Percentiles rank a stretch among this genome's conserved stretches.
Conservation (phyloP, 2,888 invertebrate genomes). For the Oxyscelio sp. region DNA sequence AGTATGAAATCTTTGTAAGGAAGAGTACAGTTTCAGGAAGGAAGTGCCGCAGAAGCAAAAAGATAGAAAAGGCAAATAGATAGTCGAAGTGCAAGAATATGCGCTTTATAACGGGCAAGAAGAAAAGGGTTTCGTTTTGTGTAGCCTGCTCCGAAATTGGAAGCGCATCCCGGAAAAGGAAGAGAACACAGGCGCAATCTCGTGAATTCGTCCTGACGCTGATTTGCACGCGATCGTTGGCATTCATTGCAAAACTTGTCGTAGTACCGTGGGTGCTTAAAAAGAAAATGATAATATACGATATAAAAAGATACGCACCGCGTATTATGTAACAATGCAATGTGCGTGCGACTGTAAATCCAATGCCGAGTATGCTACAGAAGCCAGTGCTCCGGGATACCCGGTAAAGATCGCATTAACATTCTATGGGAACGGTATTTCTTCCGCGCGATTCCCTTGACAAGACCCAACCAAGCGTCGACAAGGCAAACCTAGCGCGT, state of each 20-base stretch:
- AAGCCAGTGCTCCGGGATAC: slow-evolving; percentile 72
- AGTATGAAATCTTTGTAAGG: too few species aligned
- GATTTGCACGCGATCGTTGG: slow-evolving; percentile 56
- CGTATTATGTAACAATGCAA: slow-evolving; percentile 84
- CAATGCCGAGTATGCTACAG: slow-evolving; percentile 64
- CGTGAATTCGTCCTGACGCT: slow-evolving; percentile 46
- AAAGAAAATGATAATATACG: slow-evolving; percentile 49
- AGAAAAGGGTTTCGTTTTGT: too few species aligned
- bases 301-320: slow-evolving; percentile 54
- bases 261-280: slow-evolving; percentile 8
- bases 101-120: too few species aligned
- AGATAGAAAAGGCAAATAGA: too few species aligned
- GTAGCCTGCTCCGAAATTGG: too few species aligned
- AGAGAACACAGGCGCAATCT: slow-evolving; percentile 29
- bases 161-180: slow-evolving; percentile 65
- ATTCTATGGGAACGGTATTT: slow-evolving; percentile 88
- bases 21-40: too few species aligned
- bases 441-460: slow-evolving; percentile 82
- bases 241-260: slow-evolving; percentile 47
- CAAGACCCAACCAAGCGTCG: slow-evolving; percentile 79
- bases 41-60: too few species aligned
- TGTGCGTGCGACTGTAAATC: slow-evolving; percentile 78
- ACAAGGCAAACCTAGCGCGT: slow-evolving; percentile 65
- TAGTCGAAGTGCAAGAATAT: too few species aligned
- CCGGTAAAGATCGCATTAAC: slow-evolving; percentile 86